Base-by-base conservation (phyloP, 2,888 invertebrate species). In the Hecatera dysodea region DNA sequence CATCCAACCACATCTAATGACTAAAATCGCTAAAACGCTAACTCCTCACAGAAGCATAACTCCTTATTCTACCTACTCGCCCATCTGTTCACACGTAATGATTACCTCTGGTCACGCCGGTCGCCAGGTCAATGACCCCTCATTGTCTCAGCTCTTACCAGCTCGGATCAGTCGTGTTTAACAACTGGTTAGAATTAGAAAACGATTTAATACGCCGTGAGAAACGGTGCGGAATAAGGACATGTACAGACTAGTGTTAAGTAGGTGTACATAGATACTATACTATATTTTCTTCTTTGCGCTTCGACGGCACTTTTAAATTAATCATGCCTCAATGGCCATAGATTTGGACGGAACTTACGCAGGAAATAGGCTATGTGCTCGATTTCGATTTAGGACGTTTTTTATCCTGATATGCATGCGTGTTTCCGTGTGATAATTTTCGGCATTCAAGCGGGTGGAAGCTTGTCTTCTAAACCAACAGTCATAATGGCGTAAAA, bases 131-230 rank as follows among this genome's bases (percentile, higher is more conserved):
- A 78, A 11, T 75, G 86, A 86, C 86, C 88, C 66, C 84, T 83
- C 85, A 87, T 88, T 88, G 87, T 88, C 87, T 87, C 81, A 80
- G 72, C 84, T 82, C 79, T 86, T 86, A 85, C 86, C 65, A 71
- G 50, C 72, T 61, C 60, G 78, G 84, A 85, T 87, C 87, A 85
- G 69, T 85, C 82, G 81, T 75, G 82, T 86, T 75, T 62, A 82
- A 83, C 86, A 72, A 75, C 78, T 79, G 74, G 76, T 84, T 79
- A 72, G 79, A 83, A 84, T 84, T 85, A 86, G 87, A 87, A 86
- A 88, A 80, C 84, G 82, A 84, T 84, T 79, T 80, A 69, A 77
- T 80, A 75, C 71, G 63, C 62, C 78, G 83, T 83, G 80, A 74
- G 82, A 83, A 82, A 67, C 67, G 65, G n/a, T 59, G 72, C 69